phyloP scores from a whole-genome alignment of 2,888 invertebrate genomes.

The Agrochola lychnidis region DNA sequence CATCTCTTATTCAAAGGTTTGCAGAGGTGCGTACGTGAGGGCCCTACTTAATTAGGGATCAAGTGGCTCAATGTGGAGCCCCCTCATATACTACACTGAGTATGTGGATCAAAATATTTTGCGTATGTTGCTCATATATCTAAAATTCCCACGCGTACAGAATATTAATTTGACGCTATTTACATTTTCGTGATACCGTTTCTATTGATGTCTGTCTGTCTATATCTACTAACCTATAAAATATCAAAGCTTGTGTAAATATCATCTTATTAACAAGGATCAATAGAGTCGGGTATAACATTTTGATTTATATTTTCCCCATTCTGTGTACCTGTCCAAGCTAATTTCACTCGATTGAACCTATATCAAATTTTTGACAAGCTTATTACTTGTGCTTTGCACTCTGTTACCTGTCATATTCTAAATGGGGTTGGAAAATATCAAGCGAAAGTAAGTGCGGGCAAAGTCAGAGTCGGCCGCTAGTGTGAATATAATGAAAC shows the following conservation, averaged over 20 bases:
- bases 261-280: conserved; percentile 34
- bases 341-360: conserved; percentile 65
- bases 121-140: conserved; percentile 58
- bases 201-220: conserved; percentile 14
- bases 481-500: conserved; percentile 48
- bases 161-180: conserved; percentile 61
- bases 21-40: conserved; percentile 80
- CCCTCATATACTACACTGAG: conserved; percentile 30
- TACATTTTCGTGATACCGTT: conserved; percentile 42
- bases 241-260: conserved; percentile 30
- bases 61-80: conserved; percentile 69
- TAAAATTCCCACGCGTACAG: conserved; percentile 46
- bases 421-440: conserved; percentile 44
- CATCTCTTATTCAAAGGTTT: conserved; percentile 79
- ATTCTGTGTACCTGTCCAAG: conserved; percentile 42
- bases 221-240: not conserved
- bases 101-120: conserved; percentile 63
- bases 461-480: conserved; percentile 7
- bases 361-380: conserved; percentile 66
- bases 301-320: conserved; percentile 50
- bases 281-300: conserved; percentile 13
- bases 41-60: conserved; percentile 79
- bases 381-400: conserved; percentile 59
- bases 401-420: conserved; percentile 61
- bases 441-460: conserved; percentile 25